These are phyloP conservation scores for Ailurus styani DNA, from an alignment of 2,113 vertebrate genomes.

Conservation along the genomic window DNA sequence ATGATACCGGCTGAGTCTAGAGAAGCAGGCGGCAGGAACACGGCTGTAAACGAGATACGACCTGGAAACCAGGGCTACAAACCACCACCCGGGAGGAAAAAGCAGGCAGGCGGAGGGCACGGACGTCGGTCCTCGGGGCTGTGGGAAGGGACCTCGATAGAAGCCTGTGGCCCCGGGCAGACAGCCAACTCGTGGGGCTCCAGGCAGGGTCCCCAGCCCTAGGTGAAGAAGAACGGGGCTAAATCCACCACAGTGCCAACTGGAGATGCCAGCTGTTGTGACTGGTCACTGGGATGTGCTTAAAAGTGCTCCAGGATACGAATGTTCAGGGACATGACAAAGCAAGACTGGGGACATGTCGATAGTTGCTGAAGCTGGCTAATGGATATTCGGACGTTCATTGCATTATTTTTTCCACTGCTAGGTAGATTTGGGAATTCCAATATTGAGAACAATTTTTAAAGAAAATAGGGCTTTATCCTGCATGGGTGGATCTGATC, in stretches of 20 bases:
- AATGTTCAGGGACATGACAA: no score
- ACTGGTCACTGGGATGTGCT: background rate
- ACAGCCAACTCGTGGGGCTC: fast-evolving
- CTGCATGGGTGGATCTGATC: background rate
- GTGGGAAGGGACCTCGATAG: fast-evolving
- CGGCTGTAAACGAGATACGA: background rate
- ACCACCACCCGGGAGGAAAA: background rate
- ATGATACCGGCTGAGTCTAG: background rate
- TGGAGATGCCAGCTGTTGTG: background rate
- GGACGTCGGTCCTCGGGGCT: fast-evolving
- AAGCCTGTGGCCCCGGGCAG: background rate
- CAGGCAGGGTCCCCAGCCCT: background rate
- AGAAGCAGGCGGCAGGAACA: background rate
- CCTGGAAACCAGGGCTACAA: background rate
- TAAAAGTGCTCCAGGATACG: background rate
- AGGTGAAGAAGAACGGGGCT: background rate
- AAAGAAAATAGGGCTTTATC: background rate
- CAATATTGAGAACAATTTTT: background rate
- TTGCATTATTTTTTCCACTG: background rate
- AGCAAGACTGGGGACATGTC: background rate
- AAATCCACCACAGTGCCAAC: background rate
- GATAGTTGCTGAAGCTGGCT: background rate
- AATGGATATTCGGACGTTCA: background rate
- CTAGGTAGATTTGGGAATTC: background rate
- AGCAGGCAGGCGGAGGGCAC: fast-evolving